Evolutionary conservation across 2,113 vertebrate species (phyloP), one percentile per base, ranked within the genome.

Genomic region (Rana temporaria): DNA sequence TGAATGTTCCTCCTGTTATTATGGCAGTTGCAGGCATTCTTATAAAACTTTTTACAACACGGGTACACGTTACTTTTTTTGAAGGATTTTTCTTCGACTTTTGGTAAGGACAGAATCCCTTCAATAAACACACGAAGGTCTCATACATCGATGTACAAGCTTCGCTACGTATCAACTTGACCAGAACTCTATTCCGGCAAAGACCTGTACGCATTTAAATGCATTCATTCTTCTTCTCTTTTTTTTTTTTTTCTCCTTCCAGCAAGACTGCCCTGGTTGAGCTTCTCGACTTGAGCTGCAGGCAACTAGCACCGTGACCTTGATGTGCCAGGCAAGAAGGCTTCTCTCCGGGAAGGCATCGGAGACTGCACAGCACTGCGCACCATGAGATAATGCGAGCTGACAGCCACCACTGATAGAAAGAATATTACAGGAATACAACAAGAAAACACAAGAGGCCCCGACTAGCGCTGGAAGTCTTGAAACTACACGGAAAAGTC

Each of bases 401-500:
- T 77, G 82, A 85, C 70, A 86, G 48, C 42, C 79, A 22, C 77
- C 73, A 73, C 64, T 84, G 69, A 73, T 86, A 66, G 78, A 82
- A 85, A 84, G 56, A 30, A 78, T 85, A 73, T 67, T 65, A 59
- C 71, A 74, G 62, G 18, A 67, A 75, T 79, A 42, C 78, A 60
- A 79, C 66, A 60, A 57, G 55, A 69, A 79, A 68, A 59, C 73
- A 63, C 73, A 76, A 34, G 72, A 75, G 57, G 56, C 16, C 15
- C 42, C 57, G 73, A 48, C 59, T 42, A 9, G n/a, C 22, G 72
- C 34, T 62, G 20, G 56, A 75, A 42, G 57, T 22, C 42, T 48
- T 32, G 34, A 38, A 63, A 76, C 73, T 76, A 76, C 57, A 24
- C n/a, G 6, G 9, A 48, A 76, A 19, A 48, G 11, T 52, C 32